Evolutionary conservation across 2,113 vertebrate genomes (phyloP).

Genomic region (Ibidorhyncha struthersii): DNA sequence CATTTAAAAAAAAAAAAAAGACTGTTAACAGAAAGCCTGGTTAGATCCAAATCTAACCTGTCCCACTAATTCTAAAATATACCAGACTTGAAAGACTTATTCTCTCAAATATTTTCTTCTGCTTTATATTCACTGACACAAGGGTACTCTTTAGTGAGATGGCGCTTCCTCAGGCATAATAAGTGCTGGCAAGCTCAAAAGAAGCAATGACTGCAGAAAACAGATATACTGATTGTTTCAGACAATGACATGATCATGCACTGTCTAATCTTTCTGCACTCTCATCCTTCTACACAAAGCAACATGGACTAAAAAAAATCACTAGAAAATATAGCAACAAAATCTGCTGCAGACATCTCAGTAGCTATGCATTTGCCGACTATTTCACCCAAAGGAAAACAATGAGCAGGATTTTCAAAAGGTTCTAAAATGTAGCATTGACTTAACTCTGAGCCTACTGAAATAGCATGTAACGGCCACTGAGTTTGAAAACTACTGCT

Average conservation of each 20-base stretch:
- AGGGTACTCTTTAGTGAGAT: neutral
- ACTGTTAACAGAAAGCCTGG: neutral
- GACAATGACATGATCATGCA: neutral
- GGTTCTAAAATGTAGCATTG: neutral
- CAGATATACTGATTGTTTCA: neutral
- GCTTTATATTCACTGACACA: slow-evolving; percentile 13
- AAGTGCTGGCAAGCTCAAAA: slow-evolving; percentile 9
- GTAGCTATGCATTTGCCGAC: neutral
- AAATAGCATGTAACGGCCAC: neutral
- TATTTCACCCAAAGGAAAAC: neutral
- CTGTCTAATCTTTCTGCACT: neutral
- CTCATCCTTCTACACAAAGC: neutral
- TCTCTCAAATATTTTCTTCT: neutral
- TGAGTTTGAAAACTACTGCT: neutral
- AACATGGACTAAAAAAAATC: neutral
- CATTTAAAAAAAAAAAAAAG: neutral
- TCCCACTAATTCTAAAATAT: neutral
- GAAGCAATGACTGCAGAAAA: slow-evolving; percentile 2
- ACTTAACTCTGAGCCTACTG: neutral
- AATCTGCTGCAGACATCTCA: neutral
- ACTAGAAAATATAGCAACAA: neutral
- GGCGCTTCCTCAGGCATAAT: slow-evolving; percentile 13
- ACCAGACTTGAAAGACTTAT: slow-evolving; percentile 16
- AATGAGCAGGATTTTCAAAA: neutral
- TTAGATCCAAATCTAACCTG: slow-evolving; percentile 4